A percentile compares a stretch with the other conserved stretches of the same genome.
These are phyloP conservation scores for Damaliscus lunatus DNA, from an alignment of 2,113 vertebrate genomes.

Conservation along the genomic window DNA sequence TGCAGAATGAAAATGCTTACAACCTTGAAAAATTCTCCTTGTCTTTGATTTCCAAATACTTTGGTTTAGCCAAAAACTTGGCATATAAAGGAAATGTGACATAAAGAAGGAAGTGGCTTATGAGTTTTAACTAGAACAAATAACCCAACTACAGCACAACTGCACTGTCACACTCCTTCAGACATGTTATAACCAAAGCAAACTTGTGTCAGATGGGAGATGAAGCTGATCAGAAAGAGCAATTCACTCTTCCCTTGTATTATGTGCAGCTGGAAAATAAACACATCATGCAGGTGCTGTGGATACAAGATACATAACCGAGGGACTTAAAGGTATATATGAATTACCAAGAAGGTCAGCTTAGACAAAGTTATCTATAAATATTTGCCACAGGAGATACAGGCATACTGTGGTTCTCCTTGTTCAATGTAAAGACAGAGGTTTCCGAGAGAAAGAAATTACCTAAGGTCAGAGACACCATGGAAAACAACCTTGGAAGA, in stretches of 20 bases:
- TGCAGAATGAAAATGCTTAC: background rate
- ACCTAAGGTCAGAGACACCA: background rate
- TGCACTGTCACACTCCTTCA: background rate
- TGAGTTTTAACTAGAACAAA: background rate
- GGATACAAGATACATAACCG: background rate
- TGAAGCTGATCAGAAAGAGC: background rate
- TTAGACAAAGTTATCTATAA: background rate
- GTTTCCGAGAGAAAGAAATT: background rate
- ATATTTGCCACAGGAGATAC: background rate
- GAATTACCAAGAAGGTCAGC: background rate
- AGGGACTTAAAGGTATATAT: background rate
- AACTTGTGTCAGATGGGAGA: background rate
- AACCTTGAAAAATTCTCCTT: background rate
- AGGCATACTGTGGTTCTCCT: background rate
- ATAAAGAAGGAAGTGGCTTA: background rate
- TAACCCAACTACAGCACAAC: background rate
- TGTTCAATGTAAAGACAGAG: background rate
- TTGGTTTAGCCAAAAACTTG: background rate
- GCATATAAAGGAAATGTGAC: background rate
- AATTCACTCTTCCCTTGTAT: background rate
- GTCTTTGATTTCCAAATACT: background rate
- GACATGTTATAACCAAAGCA: background rate
- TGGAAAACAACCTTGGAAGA: background rate
- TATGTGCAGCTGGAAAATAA: background rate
- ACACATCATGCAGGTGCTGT: background rate